Percentiles rank a stretch among this genome's conserved stretches.
These are phyloP conservation scores for Cnemophilus loriae DNA, from an alignment of 2,113 vertebrate genomes.

Conservation along the genomic window DNA sequence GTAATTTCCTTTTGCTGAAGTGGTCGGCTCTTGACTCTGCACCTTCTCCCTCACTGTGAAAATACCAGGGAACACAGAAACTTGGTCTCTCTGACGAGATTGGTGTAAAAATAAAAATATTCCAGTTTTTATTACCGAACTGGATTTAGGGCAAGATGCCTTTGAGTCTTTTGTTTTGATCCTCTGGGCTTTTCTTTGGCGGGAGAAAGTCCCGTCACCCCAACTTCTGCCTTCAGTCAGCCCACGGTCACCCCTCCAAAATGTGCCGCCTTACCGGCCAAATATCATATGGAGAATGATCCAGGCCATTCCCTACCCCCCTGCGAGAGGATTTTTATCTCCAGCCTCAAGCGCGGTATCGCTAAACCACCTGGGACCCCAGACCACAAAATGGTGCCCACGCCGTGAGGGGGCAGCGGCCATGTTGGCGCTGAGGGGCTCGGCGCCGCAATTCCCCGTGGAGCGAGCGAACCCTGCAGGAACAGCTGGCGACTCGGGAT, in stretches of 20 bases:
- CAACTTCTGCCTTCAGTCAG: not conserved
- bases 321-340: not conserved
- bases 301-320: fast-evolving
- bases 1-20: not conserved
- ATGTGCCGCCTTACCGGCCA: fast-evolving
- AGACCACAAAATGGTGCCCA: fast-evolving
- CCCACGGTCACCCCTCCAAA: fast-evolving
- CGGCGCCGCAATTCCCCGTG: fast-evolving
- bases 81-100: fast-evolving
- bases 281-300: fast-evolving
- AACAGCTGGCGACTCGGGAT: fast-evolving
- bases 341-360: fast-evolving
- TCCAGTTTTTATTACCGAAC: not conserved
- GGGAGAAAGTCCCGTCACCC: not conserved
- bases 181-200: fast-evolving
- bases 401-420: not conserved
- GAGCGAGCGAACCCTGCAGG: fast-evolving
- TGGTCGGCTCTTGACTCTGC: not conserved
- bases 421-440: not conserved
- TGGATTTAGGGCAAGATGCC: not conserved
- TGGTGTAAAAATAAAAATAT: not conserved
- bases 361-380: fast-evolving
- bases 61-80: not conserved
- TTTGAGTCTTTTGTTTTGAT: not conserved
- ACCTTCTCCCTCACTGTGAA: fast-evolving